Evolutionary conservation across 2,113 vertebrate species (phyloP), one percentile per base, ranked within the genome.

Genomic region (Tetraodon nigroviridis): DNA sequence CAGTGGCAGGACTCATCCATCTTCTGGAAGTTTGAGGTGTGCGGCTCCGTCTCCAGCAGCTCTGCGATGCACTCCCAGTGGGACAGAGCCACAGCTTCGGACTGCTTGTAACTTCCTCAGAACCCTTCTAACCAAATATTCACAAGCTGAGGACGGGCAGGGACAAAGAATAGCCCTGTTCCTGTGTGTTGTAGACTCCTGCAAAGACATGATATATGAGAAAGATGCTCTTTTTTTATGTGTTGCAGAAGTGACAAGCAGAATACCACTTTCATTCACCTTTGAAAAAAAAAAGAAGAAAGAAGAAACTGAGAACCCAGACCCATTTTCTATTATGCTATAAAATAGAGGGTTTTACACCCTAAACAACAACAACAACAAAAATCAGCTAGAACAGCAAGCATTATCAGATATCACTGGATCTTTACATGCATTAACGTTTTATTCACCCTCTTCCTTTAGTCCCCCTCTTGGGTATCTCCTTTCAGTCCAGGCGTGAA

Each of bases 1-100:
- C 66, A 64, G 58, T 81, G 80, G 81, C 76, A 83, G 82, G 75
- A 71, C n/a, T 21, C 78, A 88, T 87, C 79, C 72, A 81, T 87
- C 79, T 86, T 76, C 51, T 56, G 59, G n/a, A 73, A 51, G 40
- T 37, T 61, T 70, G 65, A 64, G 54, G 48, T 61, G 45, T 27
- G 58, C 47, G 24, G 49, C 58, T 55, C 48, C 21, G 42, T 67
- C 63, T 61, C 50, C 32, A 58, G 51, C 21, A 15, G 47, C 42
- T 60, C 49, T 45, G 56, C 24, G 59, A 61, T 53, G 63, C 29
- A 3, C 46, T 77, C 46, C 37, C 29, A 57, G 65, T 52, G 21
- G 10, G 20, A 60, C 73, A 10, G 20, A 60, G 67, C 47, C 62
- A 58, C 51, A 69, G 64, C 66, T 54, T 15, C 27, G 24, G 17